Evolutionary conservation across 2,113 vertebrate species (phyloP), one percentile per base, ranked within the genome.

Genomic region (Scomber japonicus): DNA sequence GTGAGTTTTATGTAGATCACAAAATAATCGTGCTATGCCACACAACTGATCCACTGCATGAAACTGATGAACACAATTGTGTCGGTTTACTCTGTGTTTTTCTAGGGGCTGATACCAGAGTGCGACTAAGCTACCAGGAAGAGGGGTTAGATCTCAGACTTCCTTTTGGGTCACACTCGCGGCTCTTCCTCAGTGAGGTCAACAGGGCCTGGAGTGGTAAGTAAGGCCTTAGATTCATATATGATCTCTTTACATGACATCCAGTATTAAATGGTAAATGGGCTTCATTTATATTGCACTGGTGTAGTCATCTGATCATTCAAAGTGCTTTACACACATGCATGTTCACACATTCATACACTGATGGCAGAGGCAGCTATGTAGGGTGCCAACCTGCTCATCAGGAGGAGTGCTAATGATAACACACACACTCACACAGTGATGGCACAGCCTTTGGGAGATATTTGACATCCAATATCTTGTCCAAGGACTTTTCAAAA

Each of bases 91-190:
- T 21, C 2, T 16, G 6, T 55, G 44, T 21, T 35, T 19, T 53
- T 56, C 0, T 35, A 99, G 98, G 98, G 45, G 95, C 97, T 1
- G 98, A 99, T 50, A 96, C 97, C 71, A 96, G 94, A 0, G 68
- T 99, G 19, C 95, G 78, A 89, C 82, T 99, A 14, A 90, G 84
- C 16, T 95, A 94, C 1, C 87, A 55, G 0, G 92, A 93, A 0
- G 84, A 92, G 3, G 91, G 80, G 0, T 80, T 98, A 21, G 66
- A 90, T 4, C 91, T 98, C 78, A 95, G 54, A 40, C 88, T 99
- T 53, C 97, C 97, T 0, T 99, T 99, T 30, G 97, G 98, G 7
- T 99, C 97, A 3, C 97, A 97, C 27, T 96, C 96, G 0, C 96
- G 96, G 11, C 83, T 75, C 0, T 98, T 99, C 87, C 95, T 98